Evolutionary conservation across 2,888 invertebrate genomes (phyloP).

Genomic region (Anoplius nigerrimus): DNA sequence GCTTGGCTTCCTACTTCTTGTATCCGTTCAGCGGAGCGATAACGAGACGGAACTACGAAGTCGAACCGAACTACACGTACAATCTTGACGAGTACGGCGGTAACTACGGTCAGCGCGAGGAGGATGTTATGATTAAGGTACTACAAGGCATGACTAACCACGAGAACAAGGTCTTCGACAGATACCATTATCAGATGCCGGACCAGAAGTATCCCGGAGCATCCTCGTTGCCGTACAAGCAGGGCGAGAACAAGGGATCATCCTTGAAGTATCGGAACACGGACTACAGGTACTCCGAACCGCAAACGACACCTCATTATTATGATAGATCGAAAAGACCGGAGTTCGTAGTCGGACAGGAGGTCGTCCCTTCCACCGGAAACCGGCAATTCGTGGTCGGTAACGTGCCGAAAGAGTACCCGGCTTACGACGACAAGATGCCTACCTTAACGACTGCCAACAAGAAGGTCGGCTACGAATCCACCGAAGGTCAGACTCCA

Average conservation of each 20-base stretch:
- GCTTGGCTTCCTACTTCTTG: slow-evolving; percentile 85
- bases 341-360: slow-evolving; percentile 28
- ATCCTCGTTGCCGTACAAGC: slow-evolving; percentile 52
- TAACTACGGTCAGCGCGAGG: slow-evolving; percentile 84
- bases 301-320: slow-evolving; percentile 62
- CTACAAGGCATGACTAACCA: slow-evolving; percentile 81
- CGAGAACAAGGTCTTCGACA: slow-evolving; percentile 53
- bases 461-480: slow-evolving; percentile 30
- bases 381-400: slow-evolving; percentile 81
- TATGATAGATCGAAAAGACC: slow-evolving; percentile 56
- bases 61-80: slow-evolving; percentile 78
- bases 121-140: slow-evolving; percentile 86
- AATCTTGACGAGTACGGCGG: slow-evolving; percentile 82
- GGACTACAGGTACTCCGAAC: slow-evolving; percentile 66
- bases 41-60: slow-evolving; percentile 80
- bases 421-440: slow-evolving; percentile 38
- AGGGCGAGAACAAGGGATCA: slow-evolving; percentile 59
- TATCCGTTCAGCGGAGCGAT: slow-evolving; percentile 84
- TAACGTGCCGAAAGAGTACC: slow-evolving; percentile 79
- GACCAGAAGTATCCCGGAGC: slow-evolving; percentile 51
- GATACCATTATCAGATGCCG: slow-evolving; percentile 62
- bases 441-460: slow-evolving; percentile 25
- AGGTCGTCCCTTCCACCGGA: slow-evolving; percentile 31
- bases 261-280: slow-evolving; percentile 61
- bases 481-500: slow-evolving; percentile 38